Evolutionary conservation across 1,140 invertebrate species (phyloP).

Genomic region (Drosophila asahinai): DNA sequence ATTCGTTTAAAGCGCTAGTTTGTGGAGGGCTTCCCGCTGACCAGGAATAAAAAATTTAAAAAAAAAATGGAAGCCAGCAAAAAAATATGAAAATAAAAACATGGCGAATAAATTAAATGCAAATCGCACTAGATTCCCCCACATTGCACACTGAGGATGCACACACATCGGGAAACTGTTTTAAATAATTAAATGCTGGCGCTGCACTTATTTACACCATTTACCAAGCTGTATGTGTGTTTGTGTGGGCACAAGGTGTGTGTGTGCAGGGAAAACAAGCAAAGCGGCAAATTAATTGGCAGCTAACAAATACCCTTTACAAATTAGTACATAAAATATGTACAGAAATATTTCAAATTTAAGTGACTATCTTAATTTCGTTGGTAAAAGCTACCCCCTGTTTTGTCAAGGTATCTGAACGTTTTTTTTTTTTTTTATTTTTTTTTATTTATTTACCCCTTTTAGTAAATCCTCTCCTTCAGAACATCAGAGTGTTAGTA

Average conservation of each 20-base stretch:
- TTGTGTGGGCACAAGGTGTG: conserved; percentile 8
- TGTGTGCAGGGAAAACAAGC: conserved; percentile 3
- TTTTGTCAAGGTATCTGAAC: too few species aligned
- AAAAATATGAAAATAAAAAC: conserved; percentile 35
- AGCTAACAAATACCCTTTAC: neutral
- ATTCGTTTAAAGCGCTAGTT: conserved; percentile 48
- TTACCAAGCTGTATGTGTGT: conserved; percentile 20
- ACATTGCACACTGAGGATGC: conserved; percentile 11
- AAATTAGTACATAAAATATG: neutral
- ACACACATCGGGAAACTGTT: conserved; percentile 42
- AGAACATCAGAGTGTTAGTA: neutral
- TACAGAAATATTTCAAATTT: neutral
- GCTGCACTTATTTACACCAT: conserved; percentile 43
- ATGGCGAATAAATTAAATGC: conserved; percentile 50
- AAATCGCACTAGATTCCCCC: conserved; percentile 38
- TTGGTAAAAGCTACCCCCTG: too few species aligned
- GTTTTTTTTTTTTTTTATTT: too few species aligned
- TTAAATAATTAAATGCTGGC: conserved; percentile 66
- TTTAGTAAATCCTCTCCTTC: neutral
- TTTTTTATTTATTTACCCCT: too few species aligned
- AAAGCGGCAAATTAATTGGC: neutral
- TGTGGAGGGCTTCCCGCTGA: conserved; percentile 37
- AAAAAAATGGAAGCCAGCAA: conserved; percentile 18
- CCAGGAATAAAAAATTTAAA: conserved; percentile 39
- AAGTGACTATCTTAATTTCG: too few species aligned